A percentile compares a stretch with the other conserved stretches of the same genome.
These are phyloP conservation scores for Eolophus roseicapilla DNA, from an alignment of 2,113 vertebrate species.

Conservation along the genomic window DNA sequence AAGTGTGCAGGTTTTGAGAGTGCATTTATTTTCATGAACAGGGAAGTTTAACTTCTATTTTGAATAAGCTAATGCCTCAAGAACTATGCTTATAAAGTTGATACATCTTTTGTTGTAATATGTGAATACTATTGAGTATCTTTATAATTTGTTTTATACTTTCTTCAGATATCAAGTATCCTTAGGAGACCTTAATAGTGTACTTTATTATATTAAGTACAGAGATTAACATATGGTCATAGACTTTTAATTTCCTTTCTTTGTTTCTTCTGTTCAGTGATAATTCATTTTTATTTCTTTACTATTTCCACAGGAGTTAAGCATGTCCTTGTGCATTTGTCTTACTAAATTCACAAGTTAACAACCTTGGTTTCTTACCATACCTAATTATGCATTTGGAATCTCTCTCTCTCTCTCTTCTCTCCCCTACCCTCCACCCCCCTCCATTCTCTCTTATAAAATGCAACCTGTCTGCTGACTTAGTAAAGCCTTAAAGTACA, in stretches of 20 bases:
- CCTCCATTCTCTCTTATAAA: background rate
- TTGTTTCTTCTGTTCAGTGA: background rate
- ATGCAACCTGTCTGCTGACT: background rate
- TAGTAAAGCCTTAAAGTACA: background rate
- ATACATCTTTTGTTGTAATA: background rate
- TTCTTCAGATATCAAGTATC: background rate
- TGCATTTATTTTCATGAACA: background rate
- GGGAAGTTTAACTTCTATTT: background rate
- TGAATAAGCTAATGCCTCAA: background rate
- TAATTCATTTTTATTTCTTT: background rate
- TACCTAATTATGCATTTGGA: background rate
- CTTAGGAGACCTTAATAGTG: background rate
- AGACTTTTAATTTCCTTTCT: background rate
- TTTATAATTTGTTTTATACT: background rate
- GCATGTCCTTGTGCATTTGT: background rate
- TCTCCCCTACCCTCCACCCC: no score
- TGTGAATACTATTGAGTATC: background rate
- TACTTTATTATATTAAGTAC: background rate
- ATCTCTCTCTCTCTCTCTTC: background rate
- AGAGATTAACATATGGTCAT: background rate
- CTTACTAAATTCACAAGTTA: background rate
- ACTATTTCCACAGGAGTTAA: background rate
- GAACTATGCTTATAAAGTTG: background rate
- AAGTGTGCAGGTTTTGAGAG: background rate
- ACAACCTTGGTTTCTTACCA: background rate